These are phyloP conservation scores for Pteronotus mesoamericanus DNA, from an alignment of 2,797 vertebrate species.

Conservation along the genomic window DNA sequence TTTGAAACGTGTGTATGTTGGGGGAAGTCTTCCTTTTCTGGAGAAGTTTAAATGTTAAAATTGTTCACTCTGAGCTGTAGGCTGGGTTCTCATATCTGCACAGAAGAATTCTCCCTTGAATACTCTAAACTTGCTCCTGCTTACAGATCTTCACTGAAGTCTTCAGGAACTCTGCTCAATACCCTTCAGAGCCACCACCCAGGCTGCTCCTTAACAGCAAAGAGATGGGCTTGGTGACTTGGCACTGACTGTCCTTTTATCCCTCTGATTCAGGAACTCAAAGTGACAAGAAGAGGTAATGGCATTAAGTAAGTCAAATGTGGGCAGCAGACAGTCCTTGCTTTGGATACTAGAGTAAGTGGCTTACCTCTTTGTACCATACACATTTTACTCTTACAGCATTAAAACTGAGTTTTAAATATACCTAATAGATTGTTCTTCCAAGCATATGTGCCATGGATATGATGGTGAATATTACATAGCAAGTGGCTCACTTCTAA, in stretches of 20 bases:
- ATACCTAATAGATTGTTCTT: neutral
- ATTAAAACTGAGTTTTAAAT: constrained; percentile 32
- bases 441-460: neutral
- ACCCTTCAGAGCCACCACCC: neutral
- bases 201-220: neutral
- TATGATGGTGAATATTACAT: neutral
- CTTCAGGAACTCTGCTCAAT: neutral
- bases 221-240: neutral
- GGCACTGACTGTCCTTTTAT: neutral
- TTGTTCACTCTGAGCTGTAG: neutral
- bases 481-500: neutral
- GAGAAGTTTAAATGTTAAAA: neutral
- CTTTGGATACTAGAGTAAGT: neutral
- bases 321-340: neutral
- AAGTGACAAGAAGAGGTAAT: neutral
- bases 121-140: neutral
- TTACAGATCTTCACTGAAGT: neutral
- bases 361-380: neutral
- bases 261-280: neutral
- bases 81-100: neutral
- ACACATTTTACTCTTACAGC: neutral
- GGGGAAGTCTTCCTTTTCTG: neutral
- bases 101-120: neutral
- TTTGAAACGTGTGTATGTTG: neutral
- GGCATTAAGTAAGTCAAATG: neutral